phyloP scores from a whole-genome alignment of 2,797 vertebrate species.

The Typhlichthys subterraneus region DNA sequence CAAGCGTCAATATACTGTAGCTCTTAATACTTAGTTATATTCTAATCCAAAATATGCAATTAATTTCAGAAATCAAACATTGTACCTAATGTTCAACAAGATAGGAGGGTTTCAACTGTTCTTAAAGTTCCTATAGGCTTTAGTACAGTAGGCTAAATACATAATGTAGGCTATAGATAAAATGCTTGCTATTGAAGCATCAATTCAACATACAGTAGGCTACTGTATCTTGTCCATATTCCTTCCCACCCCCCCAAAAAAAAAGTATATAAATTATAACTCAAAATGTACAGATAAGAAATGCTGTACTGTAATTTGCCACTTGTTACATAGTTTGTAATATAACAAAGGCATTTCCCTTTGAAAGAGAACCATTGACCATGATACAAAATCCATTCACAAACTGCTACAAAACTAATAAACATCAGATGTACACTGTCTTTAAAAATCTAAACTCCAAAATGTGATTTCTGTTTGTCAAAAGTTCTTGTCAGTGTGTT shows the following conservation, averaged over 20 bases:
- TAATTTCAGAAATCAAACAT: background rate
- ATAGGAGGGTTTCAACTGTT: too few species aligned
- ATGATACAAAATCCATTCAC: constrained; percentile 15
- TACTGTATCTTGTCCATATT: too few species aligned
- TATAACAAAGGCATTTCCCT: constrained; percentile 41
- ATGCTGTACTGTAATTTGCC: too few species aligned
- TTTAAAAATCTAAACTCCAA: constrained; percentile 12
- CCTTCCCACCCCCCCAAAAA: background rate
- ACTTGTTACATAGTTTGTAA: too few species aligned
- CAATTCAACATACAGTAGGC: too few species aligned
- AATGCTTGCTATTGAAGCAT: too few species aligned
- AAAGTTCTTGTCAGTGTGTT: constrained; percentile 38
- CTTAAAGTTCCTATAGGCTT: too few species aligned
- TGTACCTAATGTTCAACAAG: too few species aligned
- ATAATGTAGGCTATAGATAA: too few species aligned
- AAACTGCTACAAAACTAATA: constrained; percentile 27
- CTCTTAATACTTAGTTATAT: background rate
- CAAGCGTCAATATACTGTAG: background rate
- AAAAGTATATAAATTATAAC: background rate
- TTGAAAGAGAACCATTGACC: constrained; percentile 23
- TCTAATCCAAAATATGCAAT: too few species aligned
- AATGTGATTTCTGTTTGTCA: constrained; percentile 2
- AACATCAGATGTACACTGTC: constrained; percentile 28
- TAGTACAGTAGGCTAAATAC: too few species aligned
- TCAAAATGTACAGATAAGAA: background rate